Percentiles rank a stretch among this genome's conserved stretches.
phyloP scores from a whole-genome alignment of 2,113 vertebrate genomes.

The Daphoenositta chrysoptera region DNA sequence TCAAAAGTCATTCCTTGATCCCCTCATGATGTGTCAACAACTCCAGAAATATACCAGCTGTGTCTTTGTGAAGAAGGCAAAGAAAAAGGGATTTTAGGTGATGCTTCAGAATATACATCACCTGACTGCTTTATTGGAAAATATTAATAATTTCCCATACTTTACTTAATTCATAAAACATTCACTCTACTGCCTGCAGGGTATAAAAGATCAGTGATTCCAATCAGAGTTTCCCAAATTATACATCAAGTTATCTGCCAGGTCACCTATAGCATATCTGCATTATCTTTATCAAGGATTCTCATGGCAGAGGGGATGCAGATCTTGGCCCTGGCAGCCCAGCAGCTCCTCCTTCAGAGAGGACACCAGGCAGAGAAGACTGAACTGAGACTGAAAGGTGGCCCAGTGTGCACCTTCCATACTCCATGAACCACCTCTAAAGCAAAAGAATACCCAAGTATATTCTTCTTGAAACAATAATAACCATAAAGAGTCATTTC shows the following conservation, averaged over 20 bases:
- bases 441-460: not conserved
- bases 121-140: not conserved
- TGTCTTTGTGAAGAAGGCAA: not conserved
- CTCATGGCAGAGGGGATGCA: not conserved
- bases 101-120: not conserved
- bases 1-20: not conserved
- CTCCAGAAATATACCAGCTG: not conserved
- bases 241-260: not conserved
- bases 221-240: not conserved
- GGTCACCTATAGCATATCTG: not conserved
- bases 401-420: not conserved
- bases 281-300: not conserved
- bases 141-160: not conserved
- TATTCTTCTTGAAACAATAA: not conserved
- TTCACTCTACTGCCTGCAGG: not conserved
- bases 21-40: not conserved
- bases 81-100: not conserved
- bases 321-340: not conserved
- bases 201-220: not conserved
- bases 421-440: not conserved
- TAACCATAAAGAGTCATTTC: not conserved
- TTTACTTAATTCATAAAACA: constrained; percentile 2
- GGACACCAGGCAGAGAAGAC: not conserved
- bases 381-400: not conserved
- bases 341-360: not conserved